Evolutionary conservation across 2,113 vertebrate species (phyloP).

Genomic region (Paradisaea rubra): DNA sequence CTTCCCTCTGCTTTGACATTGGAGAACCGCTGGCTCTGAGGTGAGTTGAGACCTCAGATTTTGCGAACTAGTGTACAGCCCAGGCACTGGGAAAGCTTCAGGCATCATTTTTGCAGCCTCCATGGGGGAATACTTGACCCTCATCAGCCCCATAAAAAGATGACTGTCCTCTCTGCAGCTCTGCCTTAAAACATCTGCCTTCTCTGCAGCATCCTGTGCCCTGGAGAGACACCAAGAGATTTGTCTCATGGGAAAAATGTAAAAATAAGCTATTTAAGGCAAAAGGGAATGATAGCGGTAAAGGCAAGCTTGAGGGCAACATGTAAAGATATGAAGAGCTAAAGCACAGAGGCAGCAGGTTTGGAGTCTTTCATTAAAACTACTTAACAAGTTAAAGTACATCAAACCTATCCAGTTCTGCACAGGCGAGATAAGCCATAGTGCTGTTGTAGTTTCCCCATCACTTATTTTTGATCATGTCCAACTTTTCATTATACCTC

Average conservation of each 20-base stretch:
- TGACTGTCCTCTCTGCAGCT: rapidly evolving
- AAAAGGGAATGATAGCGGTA: neutral
- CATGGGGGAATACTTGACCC: rapidly evolving
- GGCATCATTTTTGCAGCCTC: neutral
- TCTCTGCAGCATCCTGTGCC: neutral
- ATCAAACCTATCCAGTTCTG: neutral
- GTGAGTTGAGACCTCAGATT: neutral
- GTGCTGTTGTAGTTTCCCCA: neutral
- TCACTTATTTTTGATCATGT: neutral
- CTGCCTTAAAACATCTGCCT: neutral
- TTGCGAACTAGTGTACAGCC: neutral
- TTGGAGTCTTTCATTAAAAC: neutral
- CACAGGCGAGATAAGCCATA: neutral
- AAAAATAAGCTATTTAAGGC: neutral
- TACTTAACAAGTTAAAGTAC: neutral
- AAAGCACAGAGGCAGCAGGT: neutral
- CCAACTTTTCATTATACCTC: neutral
- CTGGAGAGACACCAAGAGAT: neutral
- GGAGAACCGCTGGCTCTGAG: neutral
- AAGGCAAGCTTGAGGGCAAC: neutral
- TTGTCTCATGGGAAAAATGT: neutral
- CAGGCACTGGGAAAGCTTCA: neutral
- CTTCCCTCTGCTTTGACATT: neutral
- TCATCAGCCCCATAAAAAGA: neutral
- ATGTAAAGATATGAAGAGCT: neutral